A percentile compares a stretch with the other conserved stretches of the same genome.
Evolutionary conservation across 2,113 vertebrate genomes (phyloP).

Genomic region (Rhadina sibilatrix): DNA sequence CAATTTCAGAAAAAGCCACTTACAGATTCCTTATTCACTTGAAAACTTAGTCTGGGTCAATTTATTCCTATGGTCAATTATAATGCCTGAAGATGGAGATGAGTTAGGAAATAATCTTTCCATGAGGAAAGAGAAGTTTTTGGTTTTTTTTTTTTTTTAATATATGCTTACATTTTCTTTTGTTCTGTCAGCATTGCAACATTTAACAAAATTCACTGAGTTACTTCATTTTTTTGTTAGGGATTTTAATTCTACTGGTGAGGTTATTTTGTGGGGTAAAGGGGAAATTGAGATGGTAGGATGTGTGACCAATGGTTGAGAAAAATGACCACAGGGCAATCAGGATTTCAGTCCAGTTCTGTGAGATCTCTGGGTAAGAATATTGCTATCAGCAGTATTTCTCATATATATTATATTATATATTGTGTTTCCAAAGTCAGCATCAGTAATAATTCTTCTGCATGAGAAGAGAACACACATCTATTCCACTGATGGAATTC

Average conservation of each 20-base stretch:
- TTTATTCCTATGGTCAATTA: background rate
- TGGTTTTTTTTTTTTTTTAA: background rate
- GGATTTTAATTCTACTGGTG: background rate
- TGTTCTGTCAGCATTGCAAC: background rate
- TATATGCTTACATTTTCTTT: background rate
- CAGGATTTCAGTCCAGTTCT: background rate
- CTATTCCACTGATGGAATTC: background rate
- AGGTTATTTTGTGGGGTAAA: accelerated
- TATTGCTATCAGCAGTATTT: background rate
- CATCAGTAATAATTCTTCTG: background rate
- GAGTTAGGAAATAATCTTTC: background rate
- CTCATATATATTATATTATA: background rate
- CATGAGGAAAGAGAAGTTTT: background rate
- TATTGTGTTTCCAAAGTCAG: background rate
- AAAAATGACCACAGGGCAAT: background rate
- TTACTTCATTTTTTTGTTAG: background rate
- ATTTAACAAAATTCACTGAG: background rate
- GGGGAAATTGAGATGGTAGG: background rate
- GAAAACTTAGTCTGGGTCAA: background rate
- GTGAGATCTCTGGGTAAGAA: background rate
- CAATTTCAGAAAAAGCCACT: background rate
- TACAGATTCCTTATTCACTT: background rate
- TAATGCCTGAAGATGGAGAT: background rate
- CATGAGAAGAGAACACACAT: background rate
- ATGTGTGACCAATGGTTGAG: background rate